phyloP scores from a whole-genome alignment of 1,140 invertebrate species.

The Brachionus rubens region DNA sequence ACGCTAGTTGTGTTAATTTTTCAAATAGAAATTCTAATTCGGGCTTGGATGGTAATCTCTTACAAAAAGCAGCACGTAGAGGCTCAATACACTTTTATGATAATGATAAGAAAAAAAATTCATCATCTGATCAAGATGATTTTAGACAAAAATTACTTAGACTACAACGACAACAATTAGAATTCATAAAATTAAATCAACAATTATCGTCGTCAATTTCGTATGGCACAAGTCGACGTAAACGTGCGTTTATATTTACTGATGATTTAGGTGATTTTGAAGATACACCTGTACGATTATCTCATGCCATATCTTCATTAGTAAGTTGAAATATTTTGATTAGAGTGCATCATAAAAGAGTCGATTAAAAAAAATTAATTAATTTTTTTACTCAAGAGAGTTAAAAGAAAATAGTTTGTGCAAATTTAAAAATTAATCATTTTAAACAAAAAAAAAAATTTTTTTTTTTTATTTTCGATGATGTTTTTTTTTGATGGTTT shows the following conservation, averaged over 20 bases:
- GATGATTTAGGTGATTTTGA: not conserved
- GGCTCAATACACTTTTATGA: constrained; percentile 34
- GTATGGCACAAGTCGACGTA: not conserved
- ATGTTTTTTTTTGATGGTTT: too few species aligned
- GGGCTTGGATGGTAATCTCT: not conserved
- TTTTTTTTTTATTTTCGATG: too few species aligned
- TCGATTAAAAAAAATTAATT: too few species aligned
- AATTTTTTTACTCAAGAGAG: too few species aligned
- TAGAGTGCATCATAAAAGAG: too few species aligned
- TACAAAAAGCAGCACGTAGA: constrained; percentile 8
- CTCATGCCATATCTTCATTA: constrained; percentile 42
- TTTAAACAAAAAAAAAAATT: too few species aligned
- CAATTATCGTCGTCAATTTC: not conserved
- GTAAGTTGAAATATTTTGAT: not conserved
- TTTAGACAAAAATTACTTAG: constrained; percentile 12
- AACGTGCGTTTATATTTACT: not conserved
- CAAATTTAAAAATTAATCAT: too few species aligned
- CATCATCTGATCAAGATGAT: not conserved
- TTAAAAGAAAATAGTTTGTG: too few species aligned
- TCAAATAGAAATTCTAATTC: not conserved
- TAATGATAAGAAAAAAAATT: constrained; percentile 16
- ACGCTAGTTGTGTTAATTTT: constrained; percentile 26
- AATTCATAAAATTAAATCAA: not conserved
- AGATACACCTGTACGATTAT: not conserved
- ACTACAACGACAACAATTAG: not conserved